Evolutionary conservation across 2,113 vertebrate genomes (phyloP).

Genomic region (zebrafish (Danio rerio)): GRCz12tu NC_133187.1:11190001-11190500

Average conservation of each 20-base stretch:
- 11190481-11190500: no score
- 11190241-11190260: not conserved
- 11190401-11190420: not conserved
- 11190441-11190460: no score
- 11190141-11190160: slow-evolving; percentile 62
- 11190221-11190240: not conserved
- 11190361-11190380: not conserved
- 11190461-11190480: no score
- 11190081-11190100: slow-evolving; percentile 57
- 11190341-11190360: not conserved
- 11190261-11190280: not conserved
- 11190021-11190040: not conserved
- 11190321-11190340: no score
- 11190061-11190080: not conserved
- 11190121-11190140: slow-evolving; percentile 70
- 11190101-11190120: slow-evolving; percentile 71
- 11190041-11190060: slow-evolving; percentile 27
- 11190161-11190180: slow-evolving; percentile 65
- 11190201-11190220: not conserved
- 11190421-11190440: no score
- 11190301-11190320: not conserved
- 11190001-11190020: slow-evolving; percentile 60
- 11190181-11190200: slow-evolving; percentile 40
- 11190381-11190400: not conserved
- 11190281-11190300: not conserved